phyloP scores from a whole-genome alignment of 2,113 vertebrate species.

The Tor tambroides region DNA sequence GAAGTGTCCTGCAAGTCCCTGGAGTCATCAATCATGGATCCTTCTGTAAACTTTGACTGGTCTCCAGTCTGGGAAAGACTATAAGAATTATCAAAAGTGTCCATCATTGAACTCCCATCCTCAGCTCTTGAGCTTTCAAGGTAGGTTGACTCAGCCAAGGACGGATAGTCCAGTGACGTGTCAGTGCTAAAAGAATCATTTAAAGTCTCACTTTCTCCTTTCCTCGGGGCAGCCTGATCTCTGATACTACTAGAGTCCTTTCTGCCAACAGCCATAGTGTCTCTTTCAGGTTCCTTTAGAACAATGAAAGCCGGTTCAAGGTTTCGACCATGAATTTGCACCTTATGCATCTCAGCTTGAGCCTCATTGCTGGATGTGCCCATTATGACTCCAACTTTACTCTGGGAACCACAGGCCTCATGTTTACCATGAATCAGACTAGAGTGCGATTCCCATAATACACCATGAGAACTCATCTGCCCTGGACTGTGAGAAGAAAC shows the following conservation, averaged over 20 bases:
- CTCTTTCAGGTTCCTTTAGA: slow-evolving; percentile 12
- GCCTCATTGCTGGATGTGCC: slow-evolving; percentile 43
- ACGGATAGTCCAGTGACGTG: slow-evolving; percentile 51
- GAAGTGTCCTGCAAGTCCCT: slow-evolving; percentile 59
- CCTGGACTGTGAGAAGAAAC: slow-evolving; percentile 30
- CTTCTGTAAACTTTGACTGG: slow-evolving; percentile 54
- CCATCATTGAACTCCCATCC: slow-evolving; percentile 47
- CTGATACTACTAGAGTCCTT: slow-evolving; percentile 46
- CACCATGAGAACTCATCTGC: slow-evolving; percentile 47
- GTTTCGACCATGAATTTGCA: background rate
- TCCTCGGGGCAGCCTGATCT: slow-evolving; percentile 45
- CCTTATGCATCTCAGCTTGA: slow-evolving; percentile 27
- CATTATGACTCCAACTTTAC: slow-evolving; percentile 40
- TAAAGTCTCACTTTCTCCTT: slow-evolving; percentile 39
- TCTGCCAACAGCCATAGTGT: slow-evolving; percentile 20
- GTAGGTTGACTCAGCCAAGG: slow-evolving; percentile 50
- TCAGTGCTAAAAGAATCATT: slow-evolving; percentile 48
- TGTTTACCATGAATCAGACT: slow-evolving; percentile 38
- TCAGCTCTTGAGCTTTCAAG: slow-evolving; percentile 55
- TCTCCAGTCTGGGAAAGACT: slow-evolving; percentile 57
- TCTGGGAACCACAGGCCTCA: slow-evolving; percentile 49
- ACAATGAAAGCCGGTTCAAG: slow-evolving; percentile 15
- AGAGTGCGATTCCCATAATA: slow-evolving; percentile 47
- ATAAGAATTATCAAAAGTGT: slow-evolving; percentile 56
- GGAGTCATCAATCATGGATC: slow-evolving; percentile 58